These are phyloP conservation scores for Montipora foliosa DNA, from an alignment of 64 coral and sea anemone species.

Conservation along the genomic window DNA sequence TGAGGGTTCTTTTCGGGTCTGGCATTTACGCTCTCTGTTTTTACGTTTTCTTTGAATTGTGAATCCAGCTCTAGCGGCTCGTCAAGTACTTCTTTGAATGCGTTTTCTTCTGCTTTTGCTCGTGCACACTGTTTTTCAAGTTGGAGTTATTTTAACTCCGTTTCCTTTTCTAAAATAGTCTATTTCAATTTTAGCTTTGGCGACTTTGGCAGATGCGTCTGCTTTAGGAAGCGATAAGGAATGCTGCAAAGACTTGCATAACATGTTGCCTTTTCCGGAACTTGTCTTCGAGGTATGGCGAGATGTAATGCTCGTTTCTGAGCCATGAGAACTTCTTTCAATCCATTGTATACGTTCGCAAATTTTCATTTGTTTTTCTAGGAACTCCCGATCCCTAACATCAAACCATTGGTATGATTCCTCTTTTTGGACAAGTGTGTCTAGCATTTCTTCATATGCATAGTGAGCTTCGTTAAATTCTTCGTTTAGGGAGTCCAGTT, in stretches of 20 bases:
- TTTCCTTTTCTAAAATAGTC: conserved; percentile 18
- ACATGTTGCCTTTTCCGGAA: neutral
- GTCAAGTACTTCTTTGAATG: conserved; percentile 1
- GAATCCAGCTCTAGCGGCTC: neutral
- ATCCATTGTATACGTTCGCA: neutral
- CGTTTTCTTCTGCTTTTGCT: conserved; percentile 16
- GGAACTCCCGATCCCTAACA: neutral
- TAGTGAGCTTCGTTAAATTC: neutral
- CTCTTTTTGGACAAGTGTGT: neutral
- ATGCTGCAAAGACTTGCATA: neutral
- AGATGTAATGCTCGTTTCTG: neutral
- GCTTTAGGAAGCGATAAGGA: neutral
- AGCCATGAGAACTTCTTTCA: neutral
- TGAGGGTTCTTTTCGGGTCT: neutral
- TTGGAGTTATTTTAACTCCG: neutral
- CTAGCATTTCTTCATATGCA: neutral
- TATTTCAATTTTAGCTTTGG: conserved; percentile 1
- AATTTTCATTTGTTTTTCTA: neutral
- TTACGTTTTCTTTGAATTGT: neutral
- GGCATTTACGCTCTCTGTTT: neutral
- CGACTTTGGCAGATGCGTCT: neutral
- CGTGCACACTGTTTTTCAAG: neutral
- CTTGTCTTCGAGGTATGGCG: neutral
- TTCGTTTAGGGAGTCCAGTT: neutral
- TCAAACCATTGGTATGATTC: neutral